These are phyloP conservation scores for Euglossa dilemma DNA, from an alignment of 1,140 invertebrate genomes.

Conservation along the genomic window DNA sequence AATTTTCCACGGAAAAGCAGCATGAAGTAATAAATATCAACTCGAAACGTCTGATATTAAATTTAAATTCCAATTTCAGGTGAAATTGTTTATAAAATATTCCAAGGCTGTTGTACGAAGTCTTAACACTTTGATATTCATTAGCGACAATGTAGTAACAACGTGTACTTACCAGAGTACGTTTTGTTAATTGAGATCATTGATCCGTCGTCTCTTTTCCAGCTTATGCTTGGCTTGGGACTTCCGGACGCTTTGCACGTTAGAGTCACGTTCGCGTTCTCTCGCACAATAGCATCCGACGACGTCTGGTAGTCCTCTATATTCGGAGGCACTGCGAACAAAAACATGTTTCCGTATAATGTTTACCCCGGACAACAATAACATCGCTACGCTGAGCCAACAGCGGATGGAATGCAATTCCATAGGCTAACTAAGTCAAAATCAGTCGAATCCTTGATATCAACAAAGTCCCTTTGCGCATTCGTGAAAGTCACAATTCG, in stretches of 20 bases:
- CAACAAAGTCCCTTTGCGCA: not conserved
- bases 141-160: not conserved
- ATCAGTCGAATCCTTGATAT: not conserved
- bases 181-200: constrained; percentile 93
- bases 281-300: constrained; percentile 94
- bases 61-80: not conserved
- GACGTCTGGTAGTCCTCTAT: constrained; percentile 95
- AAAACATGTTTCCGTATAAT: constrained; percentile 14
- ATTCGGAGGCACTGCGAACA: constrained; percentile 92
- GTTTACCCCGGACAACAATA: not conserved
- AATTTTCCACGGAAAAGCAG: no score
- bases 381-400: not conserved
- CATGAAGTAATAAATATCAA: no score
- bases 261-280: constrained; percentile 94
- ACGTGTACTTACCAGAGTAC: constrained; percentile 85
- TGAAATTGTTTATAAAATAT: not conserved
- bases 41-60: not conserved
- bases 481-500: no score
- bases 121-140: not conserved
- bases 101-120: no score
- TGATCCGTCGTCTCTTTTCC: constrained; percentile 93
- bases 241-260: constrained; percentile 94
- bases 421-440: not conserved
- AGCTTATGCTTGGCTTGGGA: constrained; percentile 93
- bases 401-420: not conserved